Evolutionary conservation across 1,140 invertebrate genomes (phyloP).

Genomic region (Pinna nobilis): DNA sequence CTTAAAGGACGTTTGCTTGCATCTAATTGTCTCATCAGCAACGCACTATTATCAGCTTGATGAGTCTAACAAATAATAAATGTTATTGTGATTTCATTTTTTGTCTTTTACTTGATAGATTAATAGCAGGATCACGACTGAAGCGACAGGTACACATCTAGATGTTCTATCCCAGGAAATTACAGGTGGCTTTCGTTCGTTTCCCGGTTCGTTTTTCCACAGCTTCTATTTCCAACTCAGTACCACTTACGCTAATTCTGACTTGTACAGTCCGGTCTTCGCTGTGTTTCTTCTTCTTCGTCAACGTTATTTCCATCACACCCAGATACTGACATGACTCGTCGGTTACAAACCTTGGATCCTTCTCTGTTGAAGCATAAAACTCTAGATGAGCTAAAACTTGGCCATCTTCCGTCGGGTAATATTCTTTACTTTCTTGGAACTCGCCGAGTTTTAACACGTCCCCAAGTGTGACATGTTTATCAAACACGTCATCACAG

Average conservation of each 20-base stretch:
- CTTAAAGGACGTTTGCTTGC: no score
- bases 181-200: not conserved
- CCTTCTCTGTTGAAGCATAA: conserved; percentile 22
- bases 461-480: conserved; percentile 34
- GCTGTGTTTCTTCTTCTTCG: not conserved
- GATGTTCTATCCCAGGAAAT: conserved; percentile 6
- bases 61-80: no score
- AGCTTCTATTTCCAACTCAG: conserved; percentile 15
- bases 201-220: not conserved
- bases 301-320: not conserved
- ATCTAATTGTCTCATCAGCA: no score
- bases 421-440: conserved; percentile 18
- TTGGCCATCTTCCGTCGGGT: conserved; percentile 6
- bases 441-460: conserved; percentile 13
- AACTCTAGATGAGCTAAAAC: not conserved
- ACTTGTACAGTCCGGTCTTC: conserved; percentile 8
- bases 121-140: no score
- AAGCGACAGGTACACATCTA: no score
- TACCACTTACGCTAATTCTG: conserved; percentile 6
- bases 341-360: conserved; percentile 21
- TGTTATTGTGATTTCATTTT: no score
- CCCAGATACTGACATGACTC: conserved; percentile 1
- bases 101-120: no score
- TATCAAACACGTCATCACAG: conserved; percentile 35
- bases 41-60: no score